phyloP scores from a whole-genome alignment of 2,797 vertebrate genomes.

The Pangasius macronema region DNA sequence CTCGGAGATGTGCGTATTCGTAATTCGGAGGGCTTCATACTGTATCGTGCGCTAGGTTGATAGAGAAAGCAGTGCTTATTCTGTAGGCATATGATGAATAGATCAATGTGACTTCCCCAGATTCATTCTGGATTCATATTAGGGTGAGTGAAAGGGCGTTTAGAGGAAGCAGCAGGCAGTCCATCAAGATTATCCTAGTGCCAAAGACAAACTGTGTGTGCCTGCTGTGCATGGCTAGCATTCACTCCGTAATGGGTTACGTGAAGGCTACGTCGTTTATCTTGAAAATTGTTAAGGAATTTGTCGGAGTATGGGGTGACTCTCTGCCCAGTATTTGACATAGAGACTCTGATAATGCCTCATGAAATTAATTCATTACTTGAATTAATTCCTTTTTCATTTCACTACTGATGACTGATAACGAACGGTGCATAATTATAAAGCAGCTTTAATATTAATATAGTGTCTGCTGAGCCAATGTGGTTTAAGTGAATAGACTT shows the following conservation, averaged over 20 bases:
- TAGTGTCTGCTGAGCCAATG: not conserved
- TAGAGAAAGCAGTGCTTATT: not conserved
- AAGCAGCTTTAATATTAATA: slow-evolving; percentile 2
- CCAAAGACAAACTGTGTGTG: slow-evolving; percentile 40
- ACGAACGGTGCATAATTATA: not conserved
- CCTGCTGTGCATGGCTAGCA: slow-evolving; percentile 35
- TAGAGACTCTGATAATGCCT: slow-evolving; percentile 14
- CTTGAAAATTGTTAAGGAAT: slow-evolving; percentile 33
- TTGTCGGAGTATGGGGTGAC: not conserved
- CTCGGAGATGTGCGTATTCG: not conserved
- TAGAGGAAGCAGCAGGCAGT: slow-evolving; percentile 29
- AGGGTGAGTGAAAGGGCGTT: slow-evolving; percentile 29
- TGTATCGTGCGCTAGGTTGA: not conserved
- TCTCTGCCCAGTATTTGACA: not conserved
- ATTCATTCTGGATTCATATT: slow-evolving; percentile 43
- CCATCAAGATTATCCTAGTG: slow-evolving; percentile 44
- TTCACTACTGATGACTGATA: not conserved
- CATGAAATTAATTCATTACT: not conserved
- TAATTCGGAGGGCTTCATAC: not conserved
- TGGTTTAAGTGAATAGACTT: not conserved
- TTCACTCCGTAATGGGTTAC: slow-evolving; percentile 25
- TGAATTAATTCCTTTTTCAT: not conserved
- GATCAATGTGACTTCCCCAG: slow-evolving; percentile 32
- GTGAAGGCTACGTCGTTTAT: slow-evolving; percentile 50
- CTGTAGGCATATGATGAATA: slow-evolving; percentile 38